Evolutionary conservation across 2,888 invertebrate genomes (phyloP).

Genomic region (Drosophila ezoana): DNA sequence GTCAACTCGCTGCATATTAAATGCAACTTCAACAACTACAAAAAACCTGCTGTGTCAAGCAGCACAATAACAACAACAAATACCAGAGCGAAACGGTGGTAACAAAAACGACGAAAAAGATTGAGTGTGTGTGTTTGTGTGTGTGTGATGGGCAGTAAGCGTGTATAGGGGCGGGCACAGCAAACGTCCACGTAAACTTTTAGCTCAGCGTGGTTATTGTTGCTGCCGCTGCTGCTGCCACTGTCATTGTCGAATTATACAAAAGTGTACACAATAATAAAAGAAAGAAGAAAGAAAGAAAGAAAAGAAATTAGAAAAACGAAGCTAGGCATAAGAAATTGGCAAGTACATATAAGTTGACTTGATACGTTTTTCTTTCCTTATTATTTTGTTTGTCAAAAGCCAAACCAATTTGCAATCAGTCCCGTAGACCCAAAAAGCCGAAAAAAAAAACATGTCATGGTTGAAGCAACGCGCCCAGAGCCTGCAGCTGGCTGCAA

Average conservation of each 20-base stretch:
- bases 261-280: constrained; percentile 43
- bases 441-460: constrained; percentile 15
- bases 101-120: constrained; percentile 53
- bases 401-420: constrained; percentile 13
- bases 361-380: neutral
- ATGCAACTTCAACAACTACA: constrained; percentile 21
- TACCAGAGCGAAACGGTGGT: constrained; percentile 52
- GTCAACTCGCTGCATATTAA: constrained; percentile 9
- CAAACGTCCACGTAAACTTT: constrained; percentile 83
- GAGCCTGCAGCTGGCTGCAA: constrained; percentile 10
- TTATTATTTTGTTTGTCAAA: constrained; percentile 14
- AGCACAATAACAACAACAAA: constrained; percentile 45
- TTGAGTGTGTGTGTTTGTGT: neutral
- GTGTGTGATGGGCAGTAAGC: constrained; percentile 25
- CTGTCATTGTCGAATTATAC: constrained; percentile 43
- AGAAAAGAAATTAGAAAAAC: constrained; percentile 2
- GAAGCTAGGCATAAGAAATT: constrained; percentile 19
- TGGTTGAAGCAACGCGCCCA: constrained; percentile 34
- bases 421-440: neutral
- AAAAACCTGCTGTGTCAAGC: constrained; percentile 67
- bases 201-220: constrained; percentile 56
- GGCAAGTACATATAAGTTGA: constrained; percentile 21
- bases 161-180: constrained; percentile 47
- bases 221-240: constrained; percentile 25
- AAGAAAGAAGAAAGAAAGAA: neutral